Conservation (phyloP, 1,140 invertebrate genomes). For the Drosophila sulfurigaster region DNA sequence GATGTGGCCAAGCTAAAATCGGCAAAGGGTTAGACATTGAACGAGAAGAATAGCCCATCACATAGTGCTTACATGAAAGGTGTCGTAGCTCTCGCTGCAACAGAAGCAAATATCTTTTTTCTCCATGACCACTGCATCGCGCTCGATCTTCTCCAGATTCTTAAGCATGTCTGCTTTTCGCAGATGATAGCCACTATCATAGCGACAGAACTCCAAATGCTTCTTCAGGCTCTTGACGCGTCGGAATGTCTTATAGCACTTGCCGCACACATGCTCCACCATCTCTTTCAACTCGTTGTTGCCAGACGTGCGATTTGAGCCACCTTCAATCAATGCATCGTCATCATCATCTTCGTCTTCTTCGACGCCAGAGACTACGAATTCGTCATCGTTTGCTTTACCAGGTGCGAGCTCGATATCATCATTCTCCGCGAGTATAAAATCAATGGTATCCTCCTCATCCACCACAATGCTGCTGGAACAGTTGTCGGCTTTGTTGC, state of each 20-base stretch:
- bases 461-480: constrained; percentile 28
- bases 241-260: constrained; percentile 81
- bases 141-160: constrained; percentile 84
- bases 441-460: constrained; percentile 72
- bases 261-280: constrained; percentile 82
- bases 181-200: constrained; percentile 78
- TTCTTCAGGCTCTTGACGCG: constrained; percentile 77
- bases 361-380: constrained; percentile 50
- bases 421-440: constrained; percentile 69
- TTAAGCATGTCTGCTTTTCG: constrained; percentile 81
- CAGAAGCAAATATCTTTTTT: constrained; percentile 83
- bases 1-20: constrained; percentile 74
- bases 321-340: constrained; percentile 22
- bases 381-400: constrained; percentile 53
- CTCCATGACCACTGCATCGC: constrained; percentile 77
- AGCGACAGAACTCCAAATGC: constrained; percentile 79
- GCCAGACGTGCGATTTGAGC: constrained; percentile 4
- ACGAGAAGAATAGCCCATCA: not conserved
- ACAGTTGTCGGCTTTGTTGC: constrained; percentile 51
- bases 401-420: constrained; percentile 44
- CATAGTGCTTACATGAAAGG: constrained; percentile 73
- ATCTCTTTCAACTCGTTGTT: constrained; percentile 67
- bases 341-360: constrained; percentile 56
- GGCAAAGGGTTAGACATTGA: not conserved
- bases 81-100: constrained; percentile 81